Percentiles rank a stretch among this genome's conserved stretches.
Evolutionary conservation across 2,113 vertebrate genomes (phyloP).

Genomic region (Caretta caretta): DNA sequence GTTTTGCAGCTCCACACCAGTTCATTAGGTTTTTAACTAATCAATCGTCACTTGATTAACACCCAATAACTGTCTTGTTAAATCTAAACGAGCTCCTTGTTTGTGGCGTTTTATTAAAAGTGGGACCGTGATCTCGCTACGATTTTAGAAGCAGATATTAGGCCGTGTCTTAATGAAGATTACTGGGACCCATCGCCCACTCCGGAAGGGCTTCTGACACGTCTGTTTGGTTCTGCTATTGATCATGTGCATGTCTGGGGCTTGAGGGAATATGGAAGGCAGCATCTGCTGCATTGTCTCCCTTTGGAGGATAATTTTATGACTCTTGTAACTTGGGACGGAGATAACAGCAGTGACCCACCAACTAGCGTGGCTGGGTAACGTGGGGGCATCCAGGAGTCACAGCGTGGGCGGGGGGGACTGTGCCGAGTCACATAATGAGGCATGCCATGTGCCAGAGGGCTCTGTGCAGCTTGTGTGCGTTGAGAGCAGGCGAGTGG

Average conservation of each 20-base stretch:
- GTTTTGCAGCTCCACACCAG: too few relatives aligned
- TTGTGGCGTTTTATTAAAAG: background rate
- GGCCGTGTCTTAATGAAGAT: background rate
- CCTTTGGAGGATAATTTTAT: slow-evolving; percentile 25
- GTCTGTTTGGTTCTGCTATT: background rate
- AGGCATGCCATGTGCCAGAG: background rate
- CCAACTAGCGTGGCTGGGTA: background rate
- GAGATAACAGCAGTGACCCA: slow-evolving; percentile 33
- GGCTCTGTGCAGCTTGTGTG: background rate
- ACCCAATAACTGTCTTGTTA: background rate
- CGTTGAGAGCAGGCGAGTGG: background rate
- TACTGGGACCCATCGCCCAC: background rate
- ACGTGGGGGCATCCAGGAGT: slow-evolving; percentile 18
- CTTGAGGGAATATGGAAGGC: slow-evolving; percentile 11
- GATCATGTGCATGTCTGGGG: background rate
- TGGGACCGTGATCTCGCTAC: background rate
- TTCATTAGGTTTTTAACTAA: background rate
- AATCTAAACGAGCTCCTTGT: background rate
- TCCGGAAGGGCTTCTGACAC: background rate
- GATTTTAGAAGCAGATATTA: background rate
- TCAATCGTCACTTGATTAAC: background rate
- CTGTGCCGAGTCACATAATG: background rate
- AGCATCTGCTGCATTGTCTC: background rate
- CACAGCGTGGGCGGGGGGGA: background rate
- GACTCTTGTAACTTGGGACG: slow-evolving; percentile 9